These are phyloP conservation scores for Eucera pruinosa DNA, from an alignment of 2,888 invertebrate genomes.

Conservation along the genomic window DNA sequence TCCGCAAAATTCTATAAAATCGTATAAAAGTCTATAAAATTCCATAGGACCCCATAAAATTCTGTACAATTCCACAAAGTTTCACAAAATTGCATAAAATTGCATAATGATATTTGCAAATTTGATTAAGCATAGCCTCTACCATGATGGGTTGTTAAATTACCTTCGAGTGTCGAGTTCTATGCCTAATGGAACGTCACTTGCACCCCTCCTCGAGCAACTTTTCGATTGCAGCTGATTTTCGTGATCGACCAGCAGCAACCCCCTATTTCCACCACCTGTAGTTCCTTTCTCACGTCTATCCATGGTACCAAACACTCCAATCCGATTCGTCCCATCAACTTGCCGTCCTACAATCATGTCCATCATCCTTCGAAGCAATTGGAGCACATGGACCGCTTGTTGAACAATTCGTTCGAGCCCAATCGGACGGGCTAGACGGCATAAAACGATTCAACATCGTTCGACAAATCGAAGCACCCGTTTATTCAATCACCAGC, in stretches of 20 bases:
- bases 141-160: neutral
- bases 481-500: neutral
- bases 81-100: no score
- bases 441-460: neutral
- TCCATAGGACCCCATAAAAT: no score
- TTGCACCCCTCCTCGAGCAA: neutral
- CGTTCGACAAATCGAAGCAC: neutral
- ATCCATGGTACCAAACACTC: neutral
- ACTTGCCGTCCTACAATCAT: neutral
- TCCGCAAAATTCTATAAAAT: no score
- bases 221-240: neutral
- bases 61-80: neutral
- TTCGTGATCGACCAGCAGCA: neutral
- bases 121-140: no score
- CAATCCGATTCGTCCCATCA: neutral
- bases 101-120: no score
- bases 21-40: no score
- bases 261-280: neutral
- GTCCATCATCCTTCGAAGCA: slow-evolving; percentile 19
- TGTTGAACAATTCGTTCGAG: slow-evolving; percentile 17
- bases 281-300: slow-evolving; percentile 11
- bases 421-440: neutral
- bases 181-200: slow-evolving; percentile 8
- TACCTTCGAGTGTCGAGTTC: slow-evolving; percentile 11
- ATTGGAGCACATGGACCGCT: slow-evolving; percentile 20